These are phyloP conservation scores for Eristalinus sepulchralis DNA, from an alignment of 2,888 invertebrate species.

Conservation along the genomic window DNA sequence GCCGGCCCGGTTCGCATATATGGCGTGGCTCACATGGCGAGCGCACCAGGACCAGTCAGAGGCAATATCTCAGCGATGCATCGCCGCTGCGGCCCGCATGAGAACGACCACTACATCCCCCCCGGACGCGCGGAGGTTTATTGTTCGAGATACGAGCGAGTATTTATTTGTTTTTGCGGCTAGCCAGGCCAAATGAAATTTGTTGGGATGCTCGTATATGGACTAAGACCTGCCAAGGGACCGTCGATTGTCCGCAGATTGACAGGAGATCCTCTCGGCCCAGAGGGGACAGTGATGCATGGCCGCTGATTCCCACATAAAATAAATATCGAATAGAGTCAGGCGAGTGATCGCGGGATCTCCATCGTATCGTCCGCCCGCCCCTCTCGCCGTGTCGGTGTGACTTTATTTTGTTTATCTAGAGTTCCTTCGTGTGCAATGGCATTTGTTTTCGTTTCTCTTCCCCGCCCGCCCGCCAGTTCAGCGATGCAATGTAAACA, in stretches of 20 bases:
- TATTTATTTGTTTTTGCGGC: conserved; percentile 67
- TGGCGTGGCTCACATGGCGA: conserved; percentile 54
- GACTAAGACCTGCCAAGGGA: conserved; percentile 71
- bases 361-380: too few relatives aligned
- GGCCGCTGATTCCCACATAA: conserved; percentile 67
- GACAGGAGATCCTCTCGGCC: conserved; percentile 63
- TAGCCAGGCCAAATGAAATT: conserved; percentile 59
- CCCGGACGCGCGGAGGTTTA: conserved; percentile 50
- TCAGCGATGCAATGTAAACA: conserved; percentile 26
- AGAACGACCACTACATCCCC: conserved; percentile 19
- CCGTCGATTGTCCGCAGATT: conserved; percentile 66
- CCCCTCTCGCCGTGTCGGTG: not conserved
- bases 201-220: conserved; percentile 70
- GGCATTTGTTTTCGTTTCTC: conserved; percentile 51
- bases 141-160: conserved; percentile 62
- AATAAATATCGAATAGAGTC: conserved; percentile 62
- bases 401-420: conserved; percentile 58
- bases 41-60: conserved; percentile 54
- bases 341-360: too few relatives aligned
- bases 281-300: conserved; percentile 54
- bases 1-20: conserved; percentile 57
- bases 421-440: conserved; percentile 12
- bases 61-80: conserved; percentile 50
- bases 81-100: conserved; percentile 36
- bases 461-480: not conserved